Percentiles rank a stretch among this genome's conserved stretches.
Evolutionary conservation across 30 jellyfish, hydroid and myxozoan genomes (phyloP).

Genomic region (Turritopsis dohrnii): DNA sequence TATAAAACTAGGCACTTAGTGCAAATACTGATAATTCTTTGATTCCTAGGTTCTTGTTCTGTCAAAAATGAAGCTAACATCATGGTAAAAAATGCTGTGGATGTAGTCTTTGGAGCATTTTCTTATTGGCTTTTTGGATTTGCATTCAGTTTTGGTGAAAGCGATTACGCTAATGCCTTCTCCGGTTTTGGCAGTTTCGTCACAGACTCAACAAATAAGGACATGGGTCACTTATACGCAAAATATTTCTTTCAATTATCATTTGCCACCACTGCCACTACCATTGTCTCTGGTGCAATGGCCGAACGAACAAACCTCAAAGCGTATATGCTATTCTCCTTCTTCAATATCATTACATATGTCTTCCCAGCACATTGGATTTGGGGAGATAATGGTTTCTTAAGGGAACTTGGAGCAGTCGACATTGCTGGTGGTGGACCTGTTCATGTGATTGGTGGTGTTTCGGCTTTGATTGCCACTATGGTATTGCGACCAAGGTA

Average conservation of each 20-base stretch:
- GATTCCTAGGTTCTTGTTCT: slow-evolving; percentile 58
- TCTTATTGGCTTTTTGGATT: slow-evolving; percentile 78
- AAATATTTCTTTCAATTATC: slow-evolving; percentile 72
- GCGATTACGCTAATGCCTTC: slow-evolving; percentile 50
- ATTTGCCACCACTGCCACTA: slow-evolving; percentile 88
- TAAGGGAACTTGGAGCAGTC: slow-evolving; percentile 59
- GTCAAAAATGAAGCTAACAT: slow-evolving; percentile 78
- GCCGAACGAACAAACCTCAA: slow-evolving; percentile 74
- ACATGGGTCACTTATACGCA: slow-evolving; percentile 62
- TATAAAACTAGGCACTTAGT: no score
- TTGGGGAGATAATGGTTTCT: slow-evolving; percentile 77
- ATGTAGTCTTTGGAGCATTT: slow-evolving; percentile 82
- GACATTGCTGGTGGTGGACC: slow-evolving; percentile 94
- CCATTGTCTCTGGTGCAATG: slow-evolving; percentile 96
- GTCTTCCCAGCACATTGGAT: slow-evolving; percentile 90
- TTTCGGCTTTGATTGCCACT: slow-evolving; percentile 71
- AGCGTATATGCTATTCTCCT: slow-evolving; percentile 76
- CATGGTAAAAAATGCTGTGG: slow-evolving; percentile 78
- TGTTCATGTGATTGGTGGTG: slow-evolving; percentile 86
- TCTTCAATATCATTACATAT: slow-evolving; percentile 54
- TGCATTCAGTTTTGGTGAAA: slow-evolving; percentile 64
- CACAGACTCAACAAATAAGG: slow-evolving; percentile 53
- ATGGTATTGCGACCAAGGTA: slow-evolving; percentile 57
- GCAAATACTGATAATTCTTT: no score
- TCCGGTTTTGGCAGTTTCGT: slow-evolving; percentile 57